Evolutionary conservation across 1,140 invertebrate species (phyloP).

Genomic region (Charaxes varanes): DNA sequence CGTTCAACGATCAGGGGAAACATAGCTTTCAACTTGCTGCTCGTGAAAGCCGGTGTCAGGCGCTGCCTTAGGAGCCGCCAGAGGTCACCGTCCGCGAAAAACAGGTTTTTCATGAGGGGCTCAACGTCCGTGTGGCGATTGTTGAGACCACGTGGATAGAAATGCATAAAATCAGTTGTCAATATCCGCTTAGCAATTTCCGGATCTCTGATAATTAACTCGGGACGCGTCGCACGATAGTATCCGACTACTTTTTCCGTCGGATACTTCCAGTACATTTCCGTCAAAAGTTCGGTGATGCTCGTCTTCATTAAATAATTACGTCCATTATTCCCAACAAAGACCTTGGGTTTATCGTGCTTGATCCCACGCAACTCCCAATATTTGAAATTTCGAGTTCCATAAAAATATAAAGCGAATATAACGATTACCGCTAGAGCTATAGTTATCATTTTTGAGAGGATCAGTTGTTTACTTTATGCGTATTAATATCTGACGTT

Average conservation of each 20-base stretch:
- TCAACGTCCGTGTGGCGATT: constrained; percentile 9
- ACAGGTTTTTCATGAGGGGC: no score
- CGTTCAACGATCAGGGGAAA: constrained; percentile 12
- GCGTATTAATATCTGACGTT: no score
- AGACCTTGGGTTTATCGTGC: constrained; percentile 8
- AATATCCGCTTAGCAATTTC: no score
- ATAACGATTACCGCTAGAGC: no score
- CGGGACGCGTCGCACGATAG: constrained; percentile 9
- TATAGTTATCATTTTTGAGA: no score
- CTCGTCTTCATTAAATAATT: constrained; percentile 5
- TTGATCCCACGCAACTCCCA: constrained; percentile 5
- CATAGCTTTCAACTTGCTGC: no score
- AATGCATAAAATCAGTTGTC: no score
- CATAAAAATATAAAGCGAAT: constrained; percentile 2
- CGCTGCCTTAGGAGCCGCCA: constrained; percentile 9
- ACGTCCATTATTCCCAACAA: constrained; percentile 14
- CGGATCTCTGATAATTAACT: constrained; percentile 8
- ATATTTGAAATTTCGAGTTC: constrained; percentile 3
- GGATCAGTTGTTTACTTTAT: no score
- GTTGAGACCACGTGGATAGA: constrained; percentile 7
- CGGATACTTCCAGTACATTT: no score
- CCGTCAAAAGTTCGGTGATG: background rate
- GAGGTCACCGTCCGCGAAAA: no score
- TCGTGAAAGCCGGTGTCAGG: constrained; percentile 16
- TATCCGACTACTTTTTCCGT: constrained; percentile 16